Evolutionary conservation across 2,113 vertebrate species (phyloP).

Genomic region (Podarcis muralis): DNA sequence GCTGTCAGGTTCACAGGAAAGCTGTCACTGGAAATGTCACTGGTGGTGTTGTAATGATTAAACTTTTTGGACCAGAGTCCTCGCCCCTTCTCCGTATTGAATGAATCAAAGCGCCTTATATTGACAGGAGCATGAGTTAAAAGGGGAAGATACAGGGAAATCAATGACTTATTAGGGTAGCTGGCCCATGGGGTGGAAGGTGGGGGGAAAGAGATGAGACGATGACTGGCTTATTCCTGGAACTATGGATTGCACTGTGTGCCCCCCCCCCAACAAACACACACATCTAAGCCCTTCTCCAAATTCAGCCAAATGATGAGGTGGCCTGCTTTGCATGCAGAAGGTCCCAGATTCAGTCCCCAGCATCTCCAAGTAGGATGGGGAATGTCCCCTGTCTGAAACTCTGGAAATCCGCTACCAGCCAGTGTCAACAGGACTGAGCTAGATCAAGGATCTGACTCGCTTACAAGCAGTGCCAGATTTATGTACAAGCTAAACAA

Average conservation of each 20-base stretch:
- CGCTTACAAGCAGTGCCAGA: too few species aligned
- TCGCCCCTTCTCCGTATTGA: conserved; percentile 41
- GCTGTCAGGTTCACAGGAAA: conserved; percentile 41
- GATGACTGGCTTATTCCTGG: not conserved
- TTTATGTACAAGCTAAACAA: too few species aligned
- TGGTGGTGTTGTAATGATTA: conserved; percentile 24
- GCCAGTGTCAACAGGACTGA: too few species aligned
- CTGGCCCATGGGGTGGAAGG: not conserved
- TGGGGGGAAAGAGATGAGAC: not conserved
- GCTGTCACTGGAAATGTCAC: conserved; percentile 40
- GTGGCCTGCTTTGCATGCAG: too few species aligned
- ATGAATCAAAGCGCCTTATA: conserved; percentile 17
- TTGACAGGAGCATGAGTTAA: conserved; percentile 35
- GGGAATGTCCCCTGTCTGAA: too few species aligned
- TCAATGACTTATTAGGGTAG: conserved; percentile 34
- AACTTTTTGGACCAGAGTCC: conserved; percentile 30
- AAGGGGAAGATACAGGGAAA: conserved; percentile 3
- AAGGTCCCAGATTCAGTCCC: too few species aligned
- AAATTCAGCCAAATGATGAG: too few species aligned
- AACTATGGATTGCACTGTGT: rapidly evolving
- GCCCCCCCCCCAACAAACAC: not conserved
- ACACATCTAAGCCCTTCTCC: not conserved
- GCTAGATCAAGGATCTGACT: too few species aligned
- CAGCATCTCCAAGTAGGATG: too few species aligned
- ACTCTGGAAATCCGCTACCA: too few species aligned